Evolutionary conservation across 2,797 vertebrate genomes (phyloP).

Genomic region (Manis pentadactyla): DNA sequence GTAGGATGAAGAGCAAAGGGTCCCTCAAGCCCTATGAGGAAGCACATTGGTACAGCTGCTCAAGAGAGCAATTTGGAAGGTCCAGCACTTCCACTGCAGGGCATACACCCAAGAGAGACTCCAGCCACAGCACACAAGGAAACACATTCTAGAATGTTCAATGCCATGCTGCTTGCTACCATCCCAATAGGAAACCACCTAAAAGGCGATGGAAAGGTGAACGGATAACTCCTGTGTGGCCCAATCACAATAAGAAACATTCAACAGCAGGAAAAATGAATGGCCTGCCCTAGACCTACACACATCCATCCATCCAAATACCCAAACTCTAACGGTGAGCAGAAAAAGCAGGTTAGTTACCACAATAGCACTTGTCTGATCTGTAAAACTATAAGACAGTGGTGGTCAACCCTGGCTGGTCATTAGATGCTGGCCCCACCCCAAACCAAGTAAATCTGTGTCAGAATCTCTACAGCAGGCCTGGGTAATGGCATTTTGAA

Average conservation of each 20-base stretch:
- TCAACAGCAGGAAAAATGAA: background rate
- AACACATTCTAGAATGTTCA: background rate
- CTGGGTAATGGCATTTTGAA: background rate
- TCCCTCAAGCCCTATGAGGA: background rate
- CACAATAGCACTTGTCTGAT: accelerated
- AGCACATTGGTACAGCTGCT: background rate
- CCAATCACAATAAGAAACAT: background rate
- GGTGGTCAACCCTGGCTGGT: accelerated
- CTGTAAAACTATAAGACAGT: no score
- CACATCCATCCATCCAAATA: accelerated
- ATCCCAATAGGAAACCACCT: background rate
- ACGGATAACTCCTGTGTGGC: background rate
- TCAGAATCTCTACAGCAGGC: background rate
- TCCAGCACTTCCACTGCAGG: background rate
- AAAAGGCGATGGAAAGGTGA: background rate
- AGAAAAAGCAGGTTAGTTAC: background rate
- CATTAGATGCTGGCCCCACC: background rate
- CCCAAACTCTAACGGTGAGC: accelerated
- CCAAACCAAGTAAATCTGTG: background rate
- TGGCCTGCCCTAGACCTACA: background rate
- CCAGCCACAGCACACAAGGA: background rate
- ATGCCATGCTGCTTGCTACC: no score
- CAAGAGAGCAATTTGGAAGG: background rate
- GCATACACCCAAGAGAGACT: background rate
- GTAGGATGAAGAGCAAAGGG: accelerated